Conservation (phyloP, 2,113 vertebrate genomes). For the Chionomys nivalis region DNA sequence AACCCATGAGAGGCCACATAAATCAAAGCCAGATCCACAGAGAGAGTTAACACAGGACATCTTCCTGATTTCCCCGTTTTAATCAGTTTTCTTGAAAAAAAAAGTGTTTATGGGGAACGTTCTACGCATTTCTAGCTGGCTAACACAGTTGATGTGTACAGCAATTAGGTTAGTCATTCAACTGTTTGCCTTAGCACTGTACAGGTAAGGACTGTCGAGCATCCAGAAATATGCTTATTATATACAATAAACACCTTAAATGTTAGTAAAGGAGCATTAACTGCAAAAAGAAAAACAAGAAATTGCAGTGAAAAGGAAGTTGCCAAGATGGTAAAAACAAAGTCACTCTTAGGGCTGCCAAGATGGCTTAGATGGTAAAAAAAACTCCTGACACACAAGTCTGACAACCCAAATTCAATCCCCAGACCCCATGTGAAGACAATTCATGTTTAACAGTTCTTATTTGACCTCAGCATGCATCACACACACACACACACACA, state of each 20-base stretch:
- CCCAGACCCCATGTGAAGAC: background rate
- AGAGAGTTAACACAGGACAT: background rate
- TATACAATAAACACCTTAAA: slow-evolving; percentile 21
- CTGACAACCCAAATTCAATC: background rate
- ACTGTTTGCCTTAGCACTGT: slow-evolving; percentile 43
- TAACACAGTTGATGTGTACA: background rate
- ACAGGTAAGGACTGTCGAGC: background rate
- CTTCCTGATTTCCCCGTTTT: background rate
- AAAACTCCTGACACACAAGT: background rate
- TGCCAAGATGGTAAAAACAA: background rate
- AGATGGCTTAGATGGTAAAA: background rate
- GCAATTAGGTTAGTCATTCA: background rate
- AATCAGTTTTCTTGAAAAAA: slow-evolving; percentile 49
- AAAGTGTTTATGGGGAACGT: background rate
- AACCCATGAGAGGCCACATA: slow-evolving; percentile 27
- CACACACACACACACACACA: background rate
- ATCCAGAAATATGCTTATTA: slow-evolving; percentile 43
- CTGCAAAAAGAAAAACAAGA: slow-evolving; percentile 18
- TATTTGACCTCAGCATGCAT: background rate
- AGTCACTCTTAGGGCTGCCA: background rate
- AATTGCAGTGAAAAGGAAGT: slow-evolving; percentile 28
- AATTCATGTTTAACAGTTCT: background rate
- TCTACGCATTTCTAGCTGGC: background rate
- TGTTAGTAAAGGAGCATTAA: slow-evolving; percentile 58
- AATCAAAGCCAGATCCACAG: background rate